phyloP scores from a whole-genome alignment of 1,140 invertebrate species.

The Bicyclus anynana region DNA sequence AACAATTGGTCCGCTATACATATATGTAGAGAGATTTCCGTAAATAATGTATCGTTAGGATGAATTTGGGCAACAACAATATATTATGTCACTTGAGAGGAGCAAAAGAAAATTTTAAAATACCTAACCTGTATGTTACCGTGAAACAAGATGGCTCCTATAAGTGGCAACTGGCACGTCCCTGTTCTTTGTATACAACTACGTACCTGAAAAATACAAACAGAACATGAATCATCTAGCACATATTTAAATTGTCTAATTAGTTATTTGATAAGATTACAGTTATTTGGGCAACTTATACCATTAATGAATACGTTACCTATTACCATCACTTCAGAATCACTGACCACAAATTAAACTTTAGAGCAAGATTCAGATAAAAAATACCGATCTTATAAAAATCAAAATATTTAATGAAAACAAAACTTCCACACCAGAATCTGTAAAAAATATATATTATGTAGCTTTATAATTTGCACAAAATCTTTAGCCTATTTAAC shows the following conservation, averaged over 20 bases:
- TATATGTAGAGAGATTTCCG: no score
- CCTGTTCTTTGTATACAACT: slow-evolving; percentile 16
- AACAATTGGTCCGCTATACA: no score
- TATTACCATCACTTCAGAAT: not conserved
- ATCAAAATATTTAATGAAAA: no score
- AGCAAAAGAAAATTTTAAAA: not conserved
- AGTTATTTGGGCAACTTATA: slow-evolving; percentile 7
- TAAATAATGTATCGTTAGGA: no score
- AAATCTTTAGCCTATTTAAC: not conserved
- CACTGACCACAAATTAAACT: no score
- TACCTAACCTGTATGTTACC: not conserved
- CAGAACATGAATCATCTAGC: slow-evolving; percentile 34
- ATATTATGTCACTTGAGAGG: no score
- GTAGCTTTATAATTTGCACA: no score
- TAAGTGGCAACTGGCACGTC: slow-evolving; percentile 23
- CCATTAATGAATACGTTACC: not conserved
- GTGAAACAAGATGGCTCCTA: slow-evolving; percentile 38
- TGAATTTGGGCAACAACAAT: no score
- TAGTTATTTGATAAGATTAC: slow-evolving; percentile 10
- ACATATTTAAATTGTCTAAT: slow-evolving; percentile 8
- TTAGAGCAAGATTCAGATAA: no score
- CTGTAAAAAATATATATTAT: no score
- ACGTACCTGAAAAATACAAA: slow-evolving; percentile 51
- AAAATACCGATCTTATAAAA: no score
- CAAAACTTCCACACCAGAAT: no score